Base-by-base conservation (phyloP, 1,140 invertebrate species). In the Zaprionus africanus region DNA sequence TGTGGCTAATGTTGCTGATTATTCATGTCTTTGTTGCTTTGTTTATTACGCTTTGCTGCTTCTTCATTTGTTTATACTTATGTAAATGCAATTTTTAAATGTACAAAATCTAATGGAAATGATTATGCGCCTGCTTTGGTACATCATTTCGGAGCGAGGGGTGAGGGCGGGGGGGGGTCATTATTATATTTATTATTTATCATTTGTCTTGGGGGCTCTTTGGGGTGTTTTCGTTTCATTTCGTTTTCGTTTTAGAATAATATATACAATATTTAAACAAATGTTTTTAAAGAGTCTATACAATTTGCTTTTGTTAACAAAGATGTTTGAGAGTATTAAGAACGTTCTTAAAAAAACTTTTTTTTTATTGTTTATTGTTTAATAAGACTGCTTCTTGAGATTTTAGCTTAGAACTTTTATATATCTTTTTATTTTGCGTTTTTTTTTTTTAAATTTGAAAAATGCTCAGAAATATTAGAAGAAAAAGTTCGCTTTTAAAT, bases 1-100 rank as follows among this genome's bases (percentile, higher is more conserved):
- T 82, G 79, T 77, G 81, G 77, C 70, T 85, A 85, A 84, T 84
- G 82, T 85, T 85, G 82, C 78, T 84, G 82, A 84, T 84, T 85
- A 83, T 61, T 72, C 69, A 69, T 72, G 68, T 66, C 66, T 72
- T 66, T 38, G 60, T 72, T 61, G 34, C 54, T 63, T 46, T 49
- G 46, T 69, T 76, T 57, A 19, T 56, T 73, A 51, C 54, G 41
- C 24, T 26, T 63, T 67, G 38, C 51, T 66, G 15, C 41, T 60
- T 71, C 41, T 26, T 51, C 43, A 61, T 49, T 43, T 76, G 54
- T 67, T 65, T 62, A 60, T 69, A 71, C 57, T 71, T 76, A 78
- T 74, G 68, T 84, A 84, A 84, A 84, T 84, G 81, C 81, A 84
- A 68, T 84, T 84, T 83, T 79, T 78, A 69, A 86, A 82, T 87